A percentile compares a stretch with the other conserved stretches of the same genome.
phyloP scores from a whole-genome alignment of 30 jellyfish, hydroid and myxozoan species.

The Rhopilema esculentum region DNA sequence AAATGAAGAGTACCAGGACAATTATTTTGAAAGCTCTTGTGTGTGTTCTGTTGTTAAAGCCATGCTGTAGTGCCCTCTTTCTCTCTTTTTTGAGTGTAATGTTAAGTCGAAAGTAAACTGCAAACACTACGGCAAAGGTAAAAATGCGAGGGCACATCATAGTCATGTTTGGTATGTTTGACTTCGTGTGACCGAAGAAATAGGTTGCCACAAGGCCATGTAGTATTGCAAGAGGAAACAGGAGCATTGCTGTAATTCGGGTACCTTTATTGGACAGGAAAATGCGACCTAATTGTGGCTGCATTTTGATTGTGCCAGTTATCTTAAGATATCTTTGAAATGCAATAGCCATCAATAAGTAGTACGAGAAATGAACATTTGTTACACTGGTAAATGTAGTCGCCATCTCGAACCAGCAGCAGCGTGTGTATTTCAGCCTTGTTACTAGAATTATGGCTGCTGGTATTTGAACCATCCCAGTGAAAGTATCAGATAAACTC shows the following conservation, averaged over 20 bases:
- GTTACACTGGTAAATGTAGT: conserved; percentile 39
- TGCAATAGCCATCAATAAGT: conserved; percentile 42
- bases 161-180: conserved; percentile 22
- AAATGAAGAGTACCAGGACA: conserved; percentile 9
- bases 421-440: conserved; percentile 15
- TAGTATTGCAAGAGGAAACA: neutral
- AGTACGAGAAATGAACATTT: conserved; percentile 64
- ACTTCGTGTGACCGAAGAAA: conserved; percentile 35
- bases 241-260: neutral
- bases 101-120: conserved; percentile 31
- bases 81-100: conserved; percentile 11
- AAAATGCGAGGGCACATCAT: conserved; percentile 31
- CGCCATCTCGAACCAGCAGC: conserved; percentile 62
- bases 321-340: conserved; percentile 38
- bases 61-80: neutral
- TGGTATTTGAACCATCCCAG: conserved; percentile 51
- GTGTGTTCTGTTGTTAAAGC: neutral
- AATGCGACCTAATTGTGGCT: neutral
- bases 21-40: conserved; percentile 16
- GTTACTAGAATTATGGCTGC: conserved; percentile 24
- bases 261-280: conserved; percentile 5
- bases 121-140: neutral
- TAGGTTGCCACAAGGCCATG: conserved; percentile 57
- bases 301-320: neutral
- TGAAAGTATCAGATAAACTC: conserved; percentile 35